A percentile compares a stretch with the other conserved stretches of the same genome.
These are phyloP conservation scores for Platyrinchus mystaceus DNA, from an alignment of 2,797 vertebrate species.

Conservation along the genomic window DNA sequence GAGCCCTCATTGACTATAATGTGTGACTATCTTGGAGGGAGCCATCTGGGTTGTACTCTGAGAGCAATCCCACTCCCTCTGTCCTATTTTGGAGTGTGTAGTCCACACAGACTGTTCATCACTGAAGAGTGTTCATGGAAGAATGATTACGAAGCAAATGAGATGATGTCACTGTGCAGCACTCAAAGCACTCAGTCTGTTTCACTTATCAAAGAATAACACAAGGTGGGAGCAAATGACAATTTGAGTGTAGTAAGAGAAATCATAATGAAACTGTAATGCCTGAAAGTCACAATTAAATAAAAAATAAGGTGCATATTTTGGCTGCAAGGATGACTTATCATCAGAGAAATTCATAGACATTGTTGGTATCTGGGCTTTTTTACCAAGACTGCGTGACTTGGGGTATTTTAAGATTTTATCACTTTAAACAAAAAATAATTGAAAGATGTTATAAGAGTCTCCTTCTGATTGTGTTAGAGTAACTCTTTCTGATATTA, in stretches of 20 bases:
- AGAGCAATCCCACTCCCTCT: not conserved
- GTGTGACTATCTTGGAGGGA: not conserved
- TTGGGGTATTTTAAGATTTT: not conserved
- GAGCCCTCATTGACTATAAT: not conserved
- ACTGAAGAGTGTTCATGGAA: not conserved
- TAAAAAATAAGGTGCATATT: not conserved
- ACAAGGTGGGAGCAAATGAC: not conserved
- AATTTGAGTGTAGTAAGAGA: not conserved
- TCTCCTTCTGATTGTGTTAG: not conserved
- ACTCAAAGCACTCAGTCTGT: not conserved
- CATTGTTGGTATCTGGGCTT: not conserved
- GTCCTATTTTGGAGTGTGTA: not conserved
- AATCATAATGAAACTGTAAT: not conserved
- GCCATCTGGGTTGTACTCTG: not conserved
- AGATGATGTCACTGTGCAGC: not conserved
- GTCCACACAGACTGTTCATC: not conserved
- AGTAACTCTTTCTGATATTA: not conserved
- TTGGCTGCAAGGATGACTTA: not conserved
- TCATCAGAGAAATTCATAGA: not conserved
- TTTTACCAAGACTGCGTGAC: accelerated
- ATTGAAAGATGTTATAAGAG: not conserved
- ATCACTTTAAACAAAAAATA: not conserved
- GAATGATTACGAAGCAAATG: not conserved
- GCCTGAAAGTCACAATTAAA: not conserved
- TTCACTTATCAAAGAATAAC: not conserved